These are phyloP conservation scores for Zaprionus obscuricornis DNA, from an alignment of 2,888 invertebrate species.

Conservation along the genomic window DNA sequence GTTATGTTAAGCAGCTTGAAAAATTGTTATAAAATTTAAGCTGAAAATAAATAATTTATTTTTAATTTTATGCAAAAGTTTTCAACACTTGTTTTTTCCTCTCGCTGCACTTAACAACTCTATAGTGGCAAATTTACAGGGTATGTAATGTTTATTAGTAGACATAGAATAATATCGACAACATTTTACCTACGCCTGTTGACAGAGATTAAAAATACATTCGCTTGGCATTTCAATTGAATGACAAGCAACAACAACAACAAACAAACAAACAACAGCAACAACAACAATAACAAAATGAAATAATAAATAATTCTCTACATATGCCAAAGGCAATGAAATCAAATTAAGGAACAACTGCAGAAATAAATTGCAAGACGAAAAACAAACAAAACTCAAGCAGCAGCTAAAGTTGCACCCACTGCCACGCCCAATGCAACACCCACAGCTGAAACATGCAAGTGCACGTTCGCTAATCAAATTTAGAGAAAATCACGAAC, in stretches of 20 bases:
- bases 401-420: conserved; percentile 8
- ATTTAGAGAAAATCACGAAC: conserved; percentile 62
- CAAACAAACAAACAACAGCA: conserved; percentile 5
- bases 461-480: conserved; percentile 72
- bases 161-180: background rate
- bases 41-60: too few species aligned
- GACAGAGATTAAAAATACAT: conserved; percentile 16
- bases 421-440: conserved; percentile 24
- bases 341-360: conserved; percentile 29
- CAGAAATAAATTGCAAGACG: conserved; percentile 46
- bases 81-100: too few species aligned
- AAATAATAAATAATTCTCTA: conserved; percentile 10
- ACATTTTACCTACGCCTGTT: conserved; percentile 16
- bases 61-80: too few species aligned
- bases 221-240: conserved; percentile 55
- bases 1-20: too few species aligned
- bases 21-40: too few species aligned
- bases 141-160: background rate
- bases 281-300: conserved; percentile 7
- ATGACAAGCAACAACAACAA: background rate
- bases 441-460: conserved; percentile 25
- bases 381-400: background rate
- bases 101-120: too few species aligned
- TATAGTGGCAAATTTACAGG: too few species aligned
- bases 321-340: conserved; percentile 42